Base-by-base conservation (phyloP, 1,140 invertebrate species). In the Acyrthosiphon pisum region DNA sequence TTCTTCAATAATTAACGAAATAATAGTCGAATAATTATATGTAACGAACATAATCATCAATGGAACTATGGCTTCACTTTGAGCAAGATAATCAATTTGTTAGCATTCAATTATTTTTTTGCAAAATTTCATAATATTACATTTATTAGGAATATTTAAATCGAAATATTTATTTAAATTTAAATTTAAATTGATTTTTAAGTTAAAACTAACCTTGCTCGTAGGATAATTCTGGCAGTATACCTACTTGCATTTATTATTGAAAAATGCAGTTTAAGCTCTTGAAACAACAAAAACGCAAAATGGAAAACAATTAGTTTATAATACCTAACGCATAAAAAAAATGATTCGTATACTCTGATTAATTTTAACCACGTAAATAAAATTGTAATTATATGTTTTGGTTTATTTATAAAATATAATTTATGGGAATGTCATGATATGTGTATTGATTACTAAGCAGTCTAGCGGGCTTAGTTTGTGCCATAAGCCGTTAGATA, bases 371-470 rank as follows among this genome's bases (percentile, higher is more conserved):
- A 76, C 14, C 30, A 35, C 14, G 14, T 35, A 76, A n/a, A 76
- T 76, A 76, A 18, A 76, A 76, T 76, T 18, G n/a, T 76, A 76
- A 76, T 76, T 76, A 76, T 76, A 76, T 76, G 60, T 76, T 68
- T 68, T 11, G 11, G 14, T n/a, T n/a, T n/a, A n/a, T 76, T 76
- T 76, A 76, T 35, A 76, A 76, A n/a, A 4, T 76, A 76, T 76
- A 76, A 76, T 76, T 76, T 76, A 76, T 76, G n/a, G 60, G n/a
- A 35, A n/a, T 35, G 60, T n/a, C 30, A 76, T 3, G 30, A 76
- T 76, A 76, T n/a, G 30, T 41, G 83, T 84, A 41, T 84, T 41
- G 83, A 84, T 41, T 84, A 84, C 44, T 83, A 83, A 83, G 9
- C 37, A 9, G 81, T 83, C 22, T 23, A 35, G 22, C 81, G 60